Base-by-base conservation (phyloP, 2,888 invertebrate species). In the Drosophila ustulata region DNA sequence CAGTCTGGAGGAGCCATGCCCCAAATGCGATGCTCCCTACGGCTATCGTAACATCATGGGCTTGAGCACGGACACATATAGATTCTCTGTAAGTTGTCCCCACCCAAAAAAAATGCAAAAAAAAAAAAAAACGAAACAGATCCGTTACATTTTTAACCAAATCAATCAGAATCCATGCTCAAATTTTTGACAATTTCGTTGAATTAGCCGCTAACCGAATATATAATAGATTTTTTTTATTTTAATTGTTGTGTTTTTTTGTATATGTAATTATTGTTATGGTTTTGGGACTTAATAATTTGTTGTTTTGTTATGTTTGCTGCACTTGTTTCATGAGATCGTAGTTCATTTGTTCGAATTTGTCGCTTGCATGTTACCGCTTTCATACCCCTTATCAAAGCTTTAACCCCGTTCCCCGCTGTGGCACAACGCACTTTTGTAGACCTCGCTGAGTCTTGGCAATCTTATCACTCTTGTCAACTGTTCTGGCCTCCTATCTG, bases 31-130 rank as follows among this genome's bases (percentile, higher is more conserved):
- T 74, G 96, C 98, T 78, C 98, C 99, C 26, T 99, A 99, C 93
- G 98, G 99, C 89, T 99, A 96, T 94, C 96, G 95, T 92, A 97
- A 99, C 93, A 96, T 98, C 92, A 97, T 99, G 96, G 94, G 95
- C 85, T 94, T 99, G 80, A 97, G 96, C 91, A 95, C 94, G 88
- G 95, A 98, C 92, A 97, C 98, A 11, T 92, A 93, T 90, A 93
- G 93, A 91, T 99, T 99, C 93, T 96, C 97, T 92, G 97, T 97
- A 95, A 95, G 97, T 96, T 92, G 80, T 87, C 74, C 58, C 47
- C 58, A 74, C 45, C 39, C 25, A 68, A 41, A 47, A 13, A 34
- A 41, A 49, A 47, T 28, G 4, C 4, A 41, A 50, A 50, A 45
- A 30, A 3, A 11, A 3, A 11, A 51, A 47, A 43, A 11, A 2